Base-by-base conservation (phyloP, 23 tunicate genomes). In the Styela clava region DNA sequence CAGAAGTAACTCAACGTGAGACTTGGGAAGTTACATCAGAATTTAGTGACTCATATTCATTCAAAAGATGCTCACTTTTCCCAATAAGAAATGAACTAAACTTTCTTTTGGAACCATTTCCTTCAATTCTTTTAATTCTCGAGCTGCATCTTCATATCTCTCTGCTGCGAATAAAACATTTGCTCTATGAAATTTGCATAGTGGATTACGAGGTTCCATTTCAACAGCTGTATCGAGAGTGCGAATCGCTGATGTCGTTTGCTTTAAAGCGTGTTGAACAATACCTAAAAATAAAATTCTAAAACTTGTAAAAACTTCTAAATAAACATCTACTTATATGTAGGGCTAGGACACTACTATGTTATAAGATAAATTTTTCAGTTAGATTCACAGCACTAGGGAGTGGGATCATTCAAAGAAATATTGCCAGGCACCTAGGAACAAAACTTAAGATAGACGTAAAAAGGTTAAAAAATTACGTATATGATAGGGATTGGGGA, bases 21-120 rank as follows among this genome's bases (percentile, higher is more conserved):
- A n/a, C n/a, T n/a, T n/a, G n/a, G n/a, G n/a, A n/a, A n/a, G n/a
- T n/a, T n/a, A n/a, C n/a, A n/a, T n/a, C n/a, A n/a, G n/a, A n/a
- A n/a, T n/a, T n/a, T n/a, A n/a, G n/a, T n/a, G n/a, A n/a, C n/a
- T n/a, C n/a, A n/a, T n/a, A n/a, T n/a, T n/a, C n/a, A n/a, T n/a
- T n/a, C n/a, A n/a, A n/a, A n/a, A n/a, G n/a, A n/a, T n/a, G n/a
- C 71, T 35, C 28, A 93, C 98, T 84, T 93, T 88, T 81, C 98
- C 98, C 1, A 93, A 71, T n/a, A 93, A 84, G 44, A 93, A 88
- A 78, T 93, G 85, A 26, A 93, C 93, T 29, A 87, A 62, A 65
- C 98, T 93, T 84, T 93, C 98, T 78, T 88, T 93, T 22, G 98
- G 98, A 24, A 88, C 89, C 27, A 87, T 85, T 69, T 83, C 35